Base-by-base conservation (phyloP, 2,888 invertebrate genomes). In the Yponomeuta malinellus region DNA sequence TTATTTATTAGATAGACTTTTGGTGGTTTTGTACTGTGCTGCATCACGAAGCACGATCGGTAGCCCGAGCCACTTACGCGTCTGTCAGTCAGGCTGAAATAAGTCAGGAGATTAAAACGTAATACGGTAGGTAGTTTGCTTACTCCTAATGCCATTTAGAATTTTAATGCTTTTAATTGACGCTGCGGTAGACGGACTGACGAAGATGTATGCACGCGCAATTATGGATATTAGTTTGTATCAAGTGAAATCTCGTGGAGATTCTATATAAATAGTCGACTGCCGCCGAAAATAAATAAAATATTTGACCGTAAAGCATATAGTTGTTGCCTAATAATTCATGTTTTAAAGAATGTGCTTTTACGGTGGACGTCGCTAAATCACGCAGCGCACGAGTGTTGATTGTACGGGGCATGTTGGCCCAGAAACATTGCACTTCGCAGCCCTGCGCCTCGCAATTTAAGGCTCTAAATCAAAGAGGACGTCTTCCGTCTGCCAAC, bases 101-200 rank as follows among this genome's bases (percentile, higher is more conserved):
- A 89, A 81, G 80, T 80, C 84, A 48, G 52, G 37, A 85, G 89
- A 89, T 90, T 89, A 90, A 81, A 90, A 90, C 90, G 90, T 91
- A 91, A 90, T 85, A 90, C 91, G 86, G 91, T 90, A 91, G 86
- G 91, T 90, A 91, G 91, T 90, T 82, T 83, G 83, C 80, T 81
- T 81, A 84, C 83, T 83, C 81, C 83, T 81, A 81, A 80, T 84
- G 84, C 84, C 85, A 82, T 85, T 88, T 85, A 82, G 82, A 76
- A 77, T 87, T 87, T 84, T 85, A 88, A 88, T 83, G 81, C 80
- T 79, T 83, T 88, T 88, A 88, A 89, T 88, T 89, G 83, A 23
- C 31, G 48, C 64, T 29, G 68, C 2, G 65, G 65, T 29, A 12
- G 29, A 65, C 65, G 29, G 43, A 12, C 52, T 59, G 52, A 65